Evolutionary conservation across 2,888 invertebrate species (phyloP).

Genomic region (Imbricaverruca yamaguchii): DNA sequence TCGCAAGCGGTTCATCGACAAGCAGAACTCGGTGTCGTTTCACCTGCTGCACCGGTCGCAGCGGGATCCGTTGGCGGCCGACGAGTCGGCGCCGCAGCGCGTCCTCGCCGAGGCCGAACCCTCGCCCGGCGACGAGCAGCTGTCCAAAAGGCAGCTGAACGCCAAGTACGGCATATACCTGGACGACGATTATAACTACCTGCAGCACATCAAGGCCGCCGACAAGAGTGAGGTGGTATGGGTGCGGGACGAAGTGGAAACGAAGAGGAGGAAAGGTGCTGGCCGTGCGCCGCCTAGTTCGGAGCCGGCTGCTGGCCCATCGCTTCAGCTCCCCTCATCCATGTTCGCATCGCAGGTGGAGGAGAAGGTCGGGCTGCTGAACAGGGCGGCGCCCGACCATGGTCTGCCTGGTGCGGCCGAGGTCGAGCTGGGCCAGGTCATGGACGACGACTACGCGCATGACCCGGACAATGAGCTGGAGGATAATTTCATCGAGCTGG

Average conservation of each 20-base stretch:
- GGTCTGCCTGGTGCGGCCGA: slow-evolving; percentile 28
- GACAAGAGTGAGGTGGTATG: not conserved
- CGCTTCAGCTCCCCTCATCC: slow-evolving; percentile 61
- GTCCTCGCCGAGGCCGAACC: slow-evolving; percentile 60
- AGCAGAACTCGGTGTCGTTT: not conserved
- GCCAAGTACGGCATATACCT: slow-evolving; percentile 83
- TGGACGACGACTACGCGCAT: slow-evolving; percentile 87
- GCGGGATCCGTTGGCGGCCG: slow-evolving; percentile 79
- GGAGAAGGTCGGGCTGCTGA: slow-evolving; percentile 73
- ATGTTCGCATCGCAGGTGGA: slow-evolving; percentile 81
- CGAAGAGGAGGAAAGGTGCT: not conserved
- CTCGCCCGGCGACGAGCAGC: slow-evolving; percentile 27
- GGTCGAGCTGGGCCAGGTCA: slow-evolving; percentile 61
- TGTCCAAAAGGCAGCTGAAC: slow-evolving; percentile 60
- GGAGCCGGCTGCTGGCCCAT: slow-evolving; percentile 20
- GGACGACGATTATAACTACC: slow-evolving; percentile 91
- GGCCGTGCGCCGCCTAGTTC: not conserved
- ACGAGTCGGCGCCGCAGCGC: slow-evolving; percentile 79
- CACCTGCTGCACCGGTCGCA: slow-evolving; percentile 57
- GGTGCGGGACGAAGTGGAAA: not conserved
- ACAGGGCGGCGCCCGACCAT: slow-evolving; percentile 64
- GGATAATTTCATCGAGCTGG: slow-evolving; percentile 82
- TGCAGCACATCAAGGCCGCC: slow-evolving; percentile 72
- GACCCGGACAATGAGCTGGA: slow-evolving; percentile 77
- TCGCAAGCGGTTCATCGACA: slow-evolving; percentile 6